Conservation (phyloP, 2,888 invertebrate species). For the Macrophya alboannulata region DNA sequence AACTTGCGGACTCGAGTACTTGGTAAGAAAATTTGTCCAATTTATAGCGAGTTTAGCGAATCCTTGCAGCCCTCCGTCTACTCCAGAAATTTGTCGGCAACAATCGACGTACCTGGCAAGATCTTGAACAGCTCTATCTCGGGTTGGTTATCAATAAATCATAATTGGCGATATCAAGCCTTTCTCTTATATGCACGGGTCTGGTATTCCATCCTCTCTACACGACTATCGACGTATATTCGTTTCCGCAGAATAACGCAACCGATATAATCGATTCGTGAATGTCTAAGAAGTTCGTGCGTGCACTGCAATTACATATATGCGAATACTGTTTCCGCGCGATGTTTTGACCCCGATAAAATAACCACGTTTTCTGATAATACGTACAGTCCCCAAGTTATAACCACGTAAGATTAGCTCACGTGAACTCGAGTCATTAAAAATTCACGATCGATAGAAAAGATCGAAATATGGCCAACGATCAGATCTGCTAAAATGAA, state of each 20-base stretch:
- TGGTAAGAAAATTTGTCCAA: background rate
- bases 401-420: background rate
- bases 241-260: background rate
- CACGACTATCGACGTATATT: conserved; percentile 2
- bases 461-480: background rate
- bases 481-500: background rate
- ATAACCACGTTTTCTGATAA: conserved; percentile 19
- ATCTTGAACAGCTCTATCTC: background rate
- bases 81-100: no score
- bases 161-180: background rate
- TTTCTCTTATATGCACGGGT: background rate
- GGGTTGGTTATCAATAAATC: background rate
- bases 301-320: no score
- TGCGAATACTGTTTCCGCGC: background rate
- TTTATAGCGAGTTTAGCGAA: background rate
- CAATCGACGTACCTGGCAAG: background rate
- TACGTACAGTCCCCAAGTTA: conserved; percentile 5
- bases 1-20: background rate
- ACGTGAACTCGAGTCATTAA: background rate
- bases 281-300: conserved; percentile 14
- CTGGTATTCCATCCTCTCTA: background rate
- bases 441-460: background rate
- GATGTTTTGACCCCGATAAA: conserved; percentile 16
- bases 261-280: conserved; percentile 13
- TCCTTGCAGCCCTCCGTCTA: background rate